phyloP scores from a whole-genome alignment of 2,113 vertebrate genomes.

The Oenanthe melanoleuca region DNA sequence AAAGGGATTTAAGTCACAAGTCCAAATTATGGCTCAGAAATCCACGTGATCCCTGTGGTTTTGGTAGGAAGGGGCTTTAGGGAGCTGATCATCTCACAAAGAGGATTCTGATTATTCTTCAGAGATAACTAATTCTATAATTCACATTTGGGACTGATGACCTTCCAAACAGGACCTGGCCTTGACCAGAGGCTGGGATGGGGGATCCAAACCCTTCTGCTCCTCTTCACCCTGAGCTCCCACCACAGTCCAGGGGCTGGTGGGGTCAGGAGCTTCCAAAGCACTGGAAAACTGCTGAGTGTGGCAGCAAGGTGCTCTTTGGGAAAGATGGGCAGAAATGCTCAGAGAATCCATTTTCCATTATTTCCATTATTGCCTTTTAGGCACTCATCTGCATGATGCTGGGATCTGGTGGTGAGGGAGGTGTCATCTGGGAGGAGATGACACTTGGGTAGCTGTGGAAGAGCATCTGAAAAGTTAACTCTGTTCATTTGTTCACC shows the following conservation, averaged over 20 bases:
- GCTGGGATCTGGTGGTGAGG: neutral
- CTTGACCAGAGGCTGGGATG: neutral
- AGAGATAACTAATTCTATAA: neutral
- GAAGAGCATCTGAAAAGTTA: neutral
- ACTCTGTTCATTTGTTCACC: neutral
- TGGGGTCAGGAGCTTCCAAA: neutral
- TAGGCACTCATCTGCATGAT: accelerated
- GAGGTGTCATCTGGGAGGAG: neutral
- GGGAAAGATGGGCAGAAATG: neutral
- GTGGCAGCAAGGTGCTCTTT: neutral
- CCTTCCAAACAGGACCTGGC: neutral
- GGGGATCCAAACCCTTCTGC: neutral
- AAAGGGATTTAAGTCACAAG: neutral
- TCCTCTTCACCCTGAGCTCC: neutral
- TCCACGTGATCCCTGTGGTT: neutral
- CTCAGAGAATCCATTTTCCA: neutral
- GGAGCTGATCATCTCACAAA: neutral
- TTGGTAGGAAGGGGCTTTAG: neutral
- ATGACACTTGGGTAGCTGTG: neutral
- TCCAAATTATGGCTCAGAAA: neutral
- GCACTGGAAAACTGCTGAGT: neutral
- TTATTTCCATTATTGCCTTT: neutral
- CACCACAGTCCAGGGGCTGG: neutral
- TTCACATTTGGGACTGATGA: neutral
- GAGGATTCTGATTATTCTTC: neutral